A percentile compares a stretch with the other conserved stretches of the same genome.
Conservation (phyloP, 1,140 invertebrate genomes). For the Dinothrombium tinctorium region DNA sequence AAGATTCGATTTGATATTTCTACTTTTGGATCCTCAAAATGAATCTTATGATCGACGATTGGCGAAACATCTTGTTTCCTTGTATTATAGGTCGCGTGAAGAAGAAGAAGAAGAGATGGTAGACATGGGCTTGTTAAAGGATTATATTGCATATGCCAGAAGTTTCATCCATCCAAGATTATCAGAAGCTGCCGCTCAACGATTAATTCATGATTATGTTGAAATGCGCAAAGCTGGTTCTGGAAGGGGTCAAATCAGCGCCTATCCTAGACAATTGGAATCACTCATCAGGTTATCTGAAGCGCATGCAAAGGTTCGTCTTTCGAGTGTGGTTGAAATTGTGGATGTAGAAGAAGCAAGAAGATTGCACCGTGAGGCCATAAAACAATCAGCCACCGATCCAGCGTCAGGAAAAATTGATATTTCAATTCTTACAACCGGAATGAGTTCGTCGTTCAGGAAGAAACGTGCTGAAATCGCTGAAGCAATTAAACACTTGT, state of each 20-base stretch:
- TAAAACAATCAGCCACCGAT: constrained; percentile 93
- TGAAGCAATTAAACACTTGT: constrained; percentile 36
- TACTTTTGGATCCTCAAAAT: constrained; percentile 87
- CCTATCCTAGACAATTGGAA: constrained; percentile 91
- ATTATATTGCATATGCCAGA: constrained; percentile 88
- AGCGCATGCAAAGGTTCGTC: constrained; percentile 82
- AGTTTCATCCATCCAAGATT: constrained; percentile 65
- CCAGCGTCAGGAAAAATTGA: constrained; percentile 87
- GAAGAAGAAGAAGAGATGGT: constrained; percentile 50
- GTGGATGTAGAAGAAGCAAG: constrained; percentile 85
- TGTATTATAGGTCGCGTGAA: constrained; percentile 57
- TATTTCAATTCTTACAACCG: constrained; percentile 80
- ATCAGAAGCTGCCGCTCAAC: constrained; percentile 65
- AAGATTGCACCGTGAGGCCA: constrained; percentile 74
- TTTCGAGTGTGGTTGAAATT: constrained; percentile 52
- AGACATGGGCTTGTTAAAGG: constrained; percentile 66
- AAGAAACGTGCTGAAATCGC: constrained; percentile 48
- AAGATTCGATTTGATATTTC: constrained; percentile 93
- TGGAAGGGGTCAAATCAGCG: constrained; percentile 75
- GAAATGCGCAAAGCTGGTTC: constrained; percentile 76
- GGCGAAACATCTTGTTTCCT: constrained; percentile 74
- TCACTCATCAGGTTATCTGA: constrained; percentile 86
- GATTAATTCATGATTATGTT: constrained; percentile 74
- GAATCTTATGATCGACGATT: constrained; percentile 72
- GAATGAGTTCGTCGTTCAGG: constrained; percentile 55